phyloP scores from a whole-genome alignment of 2,113 vertebrate species.

The Pachyramphus minor region DNA sequence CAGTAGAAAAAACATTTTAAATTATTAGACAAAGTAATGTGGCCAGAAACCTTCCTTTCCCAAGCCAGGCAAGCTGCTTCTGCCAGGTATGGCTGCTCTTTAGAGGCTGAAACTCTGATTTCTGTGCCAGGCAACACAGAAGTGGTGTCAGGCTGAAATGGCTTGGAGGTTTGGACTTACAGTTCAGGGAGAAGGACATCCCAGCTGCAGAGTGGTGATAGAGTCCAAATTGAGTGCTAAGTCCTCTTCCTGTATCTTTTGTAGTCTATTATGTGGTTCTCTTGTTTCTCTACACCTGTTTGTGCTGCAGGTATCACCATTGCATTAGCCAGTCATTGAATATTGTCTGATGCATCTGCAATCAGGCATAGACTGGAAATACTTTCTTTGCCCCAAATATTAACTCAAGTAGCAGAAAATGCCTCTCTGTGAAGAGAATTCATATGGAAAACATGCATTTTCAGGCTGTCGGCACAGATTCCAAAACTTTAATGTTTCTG shows the following conservation, averaged over 20 bases:
- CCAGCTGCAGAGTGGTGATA: background rate
- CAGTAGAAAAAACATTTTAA: background rate
- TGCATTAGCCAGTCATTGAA: background rate
- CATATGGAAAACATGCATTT: background rate
- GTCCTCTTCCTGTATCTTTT: background rate
- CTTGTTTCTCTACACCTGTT: background rate
- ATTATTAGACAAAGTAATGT: background rate
- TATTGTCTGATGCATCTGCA: background rate
- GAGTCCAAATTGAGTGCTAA: background rate
- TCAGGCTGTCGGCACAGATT: background rate
- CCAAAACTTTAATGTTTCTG: background rate
- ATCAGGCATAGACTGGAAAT: background rate
- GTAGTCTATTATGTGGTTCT: background rate
- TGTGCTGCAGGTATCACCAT: background rate
- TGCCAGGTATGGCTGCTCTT: background rate
- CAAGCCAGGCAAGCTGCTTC: background rate
- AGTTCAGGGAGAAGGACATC: background rate
- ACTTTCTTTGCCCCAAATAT: background rate
- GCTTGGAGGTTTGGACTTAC: background rate
- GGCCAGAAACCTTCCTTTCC: background rate
- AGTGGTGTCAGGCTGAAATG: background rate
- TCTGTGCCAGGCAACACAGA: background rate
- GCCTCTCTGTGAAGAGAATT: background rate
- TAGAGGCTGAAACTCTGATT: background rate
- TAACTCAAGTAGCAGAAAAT: conserved; percentile 2